Base-by-base conservation (phyloP, 2,888 invertebrate species). In the Leucoma salicis region DNA sequence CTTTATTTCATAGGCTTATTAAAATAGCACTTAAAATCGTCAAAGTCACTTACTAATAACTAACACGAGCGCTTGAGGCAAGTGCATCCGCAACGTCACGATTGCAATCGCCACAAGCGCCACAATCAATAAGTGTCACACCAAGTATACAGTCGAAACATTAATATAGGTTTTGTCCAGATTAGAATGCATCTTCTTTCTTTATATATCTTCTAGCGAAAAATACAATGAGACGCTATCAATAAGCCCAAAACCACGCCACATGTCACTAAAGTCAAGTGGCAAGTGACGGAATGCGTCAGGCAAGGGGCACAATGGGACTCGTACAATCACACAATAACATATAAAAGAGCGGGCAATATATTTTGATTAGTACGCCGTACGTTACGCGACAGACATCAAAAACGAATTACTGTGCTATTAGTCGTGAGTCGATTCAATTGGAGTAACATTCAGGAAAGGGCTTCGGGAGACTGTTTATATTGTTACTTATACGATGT, bases 331-430 rank as follows among this genome's bases (percentile, higher is more conserved):
- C 58, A 51, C 62, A 57, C 63, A 49, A 58, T n/a, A n/a, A n/a
- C n/a, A n/a, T 57, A 73, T 70, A 70, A 71, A 70, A 63, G 66
- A 65, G 63, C 53, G 56, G 53, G 72, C 74, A 70, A 60, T 79
- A 79, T 76, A 78, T 78, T 79, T 79, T 78, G 78, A 76, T 77
- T 77, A 78, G 69, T 67, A 74, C 73, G 46, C 62, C 49, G 48
- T 61, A 60, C 55, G 57, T 60, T 70, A 73, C 70, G 63, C 59
- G 70, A 69, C 70, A 70, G 69, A 76, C 78, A 78, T 78, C 75
- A 78, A 78, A 78, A 76, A 72, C 73, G 74, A 70, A 76, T 78
- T 76, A 77, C 73, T 63, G 61, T 51, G 64, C 71, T 66, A 67
- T 74, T 73, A 74, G 63, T 72, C 65, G 63, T 57, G 57, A 63